Evolutionary conservation across 2,113 vertebrate species (phyloP), one percentile per base, ranked within the genome.

Genomic region (Lates calcarifer): DNA sequence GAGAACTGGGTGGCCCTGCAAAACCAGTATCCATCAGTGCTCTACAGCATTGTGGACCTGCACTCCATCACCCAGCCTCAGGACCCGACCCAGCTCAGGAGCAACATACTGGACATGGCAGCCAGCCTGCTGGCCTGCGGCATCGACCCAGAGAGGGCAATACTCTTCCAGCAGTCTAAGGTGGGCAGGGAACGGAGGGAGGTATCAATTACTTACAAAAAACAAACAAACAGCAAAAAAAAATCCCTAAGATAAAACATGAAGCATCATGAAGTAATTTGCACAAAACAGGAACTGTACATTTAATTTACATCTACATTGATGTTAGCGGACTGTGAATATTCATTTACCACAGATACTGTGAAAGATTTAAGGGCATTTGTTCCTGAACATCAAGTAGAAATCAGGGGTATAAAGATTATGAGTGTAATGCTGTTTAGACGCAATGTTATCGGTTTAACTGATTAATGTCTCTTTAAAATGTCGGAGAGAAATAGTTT

Each of bases 141-240:
- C 43, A 95, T 99, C 51, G 86, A 98, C 92, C 97, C 98, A 1
- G 92, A 95, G 64, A 96, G 90, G 72, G 96, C 95, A 9, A 76
- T 97, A 45, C 95, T 99, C 35, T 99, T 99, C 85, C 97, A 97
- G n/a, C 98, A 99, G 76, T 99, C 98, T 0, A 96, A 96, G 97
- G 98, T 99, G 75, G 77, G 91, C 22, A 1, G 43, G 22, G 28
- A 15, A 2, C 8, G 5, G 24, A 1, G n/a, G n/a, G n/a, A n/a
- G n/a, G n/a, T n/a, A n/a, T n/a, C n/a, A n/a, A n/a, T n/a, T n/a
- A n/a, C n/a, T n/a, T n/a, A n/a, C n/a, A n/a, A 43, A n/a, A n/a
- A n/a, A n/a, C n/a, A n/a, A n/a, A n/a, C 33, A 35, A 35, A 4
- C 4, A 37, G 10, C 6, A 37, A 37, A 37, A 37, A 12, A 41